phyloP scores from a whole-genome alignment of 2,797 vertebrate genomes.

The Sebastes alutus region DNA sequence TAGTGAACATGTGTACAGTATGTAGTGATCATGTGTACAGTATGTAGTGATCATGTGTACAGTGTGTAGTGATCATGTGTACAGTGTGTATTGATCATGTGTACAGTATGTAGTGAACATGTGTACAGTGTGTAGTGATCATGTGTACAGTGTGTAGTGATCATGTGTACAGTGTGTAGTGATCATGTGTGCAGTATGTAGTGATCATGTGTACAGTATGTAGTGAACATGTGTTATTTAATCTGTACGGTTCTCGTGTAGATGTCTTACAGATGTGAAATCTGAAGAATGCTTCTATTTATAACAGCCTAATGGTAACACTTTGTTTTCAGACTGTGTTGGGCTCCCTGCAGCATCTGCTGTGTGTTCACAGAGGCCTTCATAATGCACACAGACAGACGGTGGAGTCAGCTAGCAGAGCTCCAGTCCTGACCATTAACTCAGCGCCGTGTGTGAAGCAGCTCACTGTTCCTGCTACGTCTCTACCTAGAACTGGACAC shows the following conservation, averaged over 20 bases:
- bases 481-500: neutral
- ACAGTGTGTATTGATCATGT: no score
- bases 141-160: no score
- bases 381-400: slow-evolving; percentile 40
- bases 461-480: neutral
- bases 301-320: slow-evolving; percentile 11
- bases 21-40: no score
- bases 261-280: slow-evolving; percentile 30
- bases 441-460: neutral
- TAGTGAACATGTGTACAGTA: no score
- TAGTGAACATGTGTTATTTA: no score
- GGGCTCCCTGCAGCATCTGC: slow-evolving; percentile 21
- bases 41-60: no score
- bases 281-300: slow-evolving; percentile 8
- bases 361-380: slow-evolving; percentile 27
- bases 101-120: no score
- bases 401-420: neutral
- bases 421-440: slow-evolving; percentile 17
- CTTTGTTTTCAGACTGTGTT: slow-evolving; percentile 16
- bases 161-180: rapidly evolving
- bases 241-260: neutral
- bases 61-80: no score
- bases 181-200: no score
- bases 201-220: neutral
- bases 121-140: no score